Evolutionary conservation across 37 sponge, comb jelly and placozoan genomes (phyloP), one percentile per base, ranked within the genome.

Genomic region (Oscarella lobularis): DNA sequence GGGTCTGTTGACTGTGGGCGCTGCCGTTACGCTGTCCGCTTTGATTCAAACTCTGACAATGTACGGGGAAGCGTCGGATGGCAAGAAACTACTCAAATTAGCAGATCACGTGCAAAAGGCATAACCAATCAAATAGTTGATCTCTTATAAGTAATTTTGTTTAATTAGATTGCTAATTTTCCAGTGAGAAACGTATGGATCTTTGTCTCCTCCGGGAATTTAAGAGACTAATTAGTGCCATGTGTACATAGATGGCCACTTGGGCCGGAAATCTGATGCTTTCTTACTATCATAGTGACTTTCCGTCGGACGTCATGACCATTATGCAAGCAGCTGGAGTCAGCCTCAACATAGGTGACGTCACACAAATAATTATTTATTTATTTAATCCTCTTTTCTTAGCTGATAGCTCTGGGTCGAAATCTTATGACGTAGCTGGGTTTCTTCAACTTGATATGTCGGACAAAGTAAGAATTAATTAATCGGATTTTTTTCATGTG

Each of bases 271-370:
- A 85, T 40, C 66, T 85, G 31, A 85, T 85, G 83, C 40, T 85
- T 33, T 80, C 86, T 33, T 83, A 89, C 60, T 38, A 85, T 67
- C 72, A 89, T 33, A 76, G 77, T 29, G 37, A 85, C 74, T 89
- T 89, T 40, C 89, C 89, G 3, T 89, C 89, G 55, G 89, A 89
- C 79, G 86, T 89, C 29, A 85, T 84, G 70, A 81, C 80, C 36
- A 72, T 85, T 29, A 78, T 89, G 81, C 77, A 80, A 1, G 90
- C 82, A 38, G 84, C 72, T 3, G 84, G 84, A 20, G 87, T 87
- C 29, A 73, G 67, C 3, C 48, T 89, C 76, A 85, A 83, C 70
- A 77, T 89, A 33, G 83, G 87, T 87, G 37, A 60, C 40, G 31
- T 1, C 5, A 3, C 0, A 2, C 2, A 31, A n/a, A n/a, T n/a